These are phyloP conservation scores for Caranx ignobilis DNA, from an alignment of 2,113 vertebrate species.

Conservation along the genomic window DNA sequence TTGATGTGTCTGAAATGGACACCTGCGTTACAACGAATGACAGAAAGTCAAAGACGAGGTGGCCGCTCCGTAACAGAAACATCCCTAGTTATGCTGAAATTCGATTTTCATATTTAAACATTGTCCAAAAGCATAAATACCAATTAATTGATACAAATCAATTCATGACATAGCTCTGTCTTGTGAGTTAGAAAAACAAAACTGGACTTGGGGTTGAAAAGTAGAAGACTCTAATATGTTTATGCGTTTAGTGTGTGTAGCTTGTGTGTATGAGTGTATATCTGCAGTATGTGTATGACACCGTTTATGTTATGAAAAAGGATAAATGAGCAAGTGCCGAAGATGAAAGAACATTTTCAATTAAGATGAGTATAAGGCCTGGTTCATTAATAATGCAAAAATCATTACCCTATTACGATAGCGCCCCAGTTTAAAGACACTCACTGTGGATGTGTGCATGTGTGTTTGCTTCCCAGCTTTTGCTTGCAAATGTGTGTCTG, in stretches of 20 bases:
- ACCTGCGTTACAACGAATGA: too few relatives aligned
- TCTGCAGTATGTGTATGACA: conserved; percentile 39
- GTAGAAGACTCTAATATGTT: not conserved
- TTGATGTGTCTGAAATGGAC: too few relatives aligned
- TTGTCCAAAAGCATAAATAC: too few relatives aligned
- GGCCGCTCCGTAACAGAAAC: too few relatives aligned
- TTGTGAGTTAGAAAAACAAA: not conserved
- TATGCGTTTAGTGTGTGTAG: not conserved
- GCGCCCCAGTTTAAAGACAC: conserved; percentile 70
- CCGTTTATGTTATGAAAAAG: conserved; percentile 20
- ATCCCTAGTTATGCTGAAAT: too few relatives aligned
- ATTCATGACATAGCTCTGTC: not conserved
- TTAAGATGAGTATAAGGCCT: conserved; percentile 73
- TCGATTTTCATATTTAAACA: too few relatives aligned
- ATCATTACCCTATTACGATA: conserved; percentile 76
- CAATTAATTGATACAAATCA: too few relatives aligned
- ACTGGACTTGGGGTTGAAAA: not conserved
- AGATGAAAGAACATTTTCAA: conserved; percentile 79
- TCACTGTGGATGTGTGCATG: conserved; percentile 4
- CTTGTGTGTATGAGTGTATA: not conserved
- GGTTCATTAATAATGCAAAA: conserved; percentile 80
- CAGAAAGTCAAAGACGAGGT: too few relatives aligned
- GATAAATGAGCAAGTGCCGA: conserved; percentile 63
- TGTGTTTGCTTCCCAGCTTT: conserved; percentile 45
- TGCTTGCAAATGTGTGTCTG: conserved; percentile 12